These are phyloP conservation scores for Amblyopsis hoosieri DNA, from an alignment of 2,797 vertebrate genomes.

Conservation along the genomic window DNA sequence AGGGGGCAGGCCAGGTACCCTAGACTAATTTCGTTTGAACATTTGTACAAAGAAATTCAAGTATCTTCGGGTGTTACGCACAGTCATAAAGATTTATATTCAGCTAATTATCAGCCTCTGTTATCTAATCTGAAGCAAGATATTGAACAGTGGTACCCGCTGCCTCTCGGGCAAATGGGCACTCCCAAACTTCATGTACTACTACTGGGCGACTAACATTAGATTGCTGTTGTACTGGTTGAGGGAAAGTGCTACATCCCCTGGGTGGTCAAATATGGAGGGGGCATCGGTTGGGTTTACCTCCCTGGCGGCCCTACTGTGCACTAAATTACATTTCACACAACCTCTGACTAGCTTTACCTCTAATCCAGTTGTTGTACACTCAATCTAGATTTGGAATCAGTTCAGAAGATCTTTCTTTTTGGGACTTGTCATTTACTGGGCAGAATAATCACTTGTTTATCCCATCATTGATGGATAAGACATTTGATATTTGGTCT, in stretches of 20 bases:
- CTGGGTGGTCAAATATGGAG: neutral
- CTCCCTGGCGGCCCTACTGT: constrained; percentile 5
- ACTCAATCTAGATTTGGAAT: constrained; percentile 12
- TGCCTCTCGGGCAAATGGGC: constrained; percentile 1
- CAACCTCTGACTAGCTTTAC: constrained; percentile 2
- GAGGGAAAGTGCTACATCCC: neutral
- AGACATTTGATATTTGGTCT: constrained; percentile 16
- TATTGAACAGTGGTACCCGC: constrained; percentile 4
- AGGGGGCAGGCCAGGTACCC: too few species aligned
- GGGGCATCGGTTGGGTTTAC: neutral
- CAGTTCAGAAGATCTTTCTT: constrained; percentile 12
- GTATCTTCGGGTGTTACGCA: constrained; percentile 17
- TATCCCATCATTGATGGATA: constrained; percentile 4
- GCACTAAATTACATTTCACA: neutral
- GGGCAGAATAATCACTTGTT: constrained; percentile 1
- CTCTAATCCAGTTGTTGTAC: constrained; percentile 9
- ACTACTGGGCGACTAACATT: constrained; percentile 15
- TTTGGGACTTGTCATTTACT: neutral
- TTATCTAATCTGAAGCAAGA: constrained; percentile 8
- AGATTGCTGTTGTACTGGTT: constrained; percentile 7
- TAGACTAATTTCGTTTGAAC: constrained; percentile 14
- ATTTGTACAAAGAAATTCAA: constrained; percentile 10
- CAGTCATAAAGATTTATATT: constrained; percentile 7
- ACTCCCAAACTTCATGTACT: constrained; percentile 9
- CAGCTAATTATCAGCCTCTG: constrained; percentile 4